phyloP scores from a whole-genome alignment of 2,113 vertebrate species.

The Coregonus clupeaformis region DNA sequence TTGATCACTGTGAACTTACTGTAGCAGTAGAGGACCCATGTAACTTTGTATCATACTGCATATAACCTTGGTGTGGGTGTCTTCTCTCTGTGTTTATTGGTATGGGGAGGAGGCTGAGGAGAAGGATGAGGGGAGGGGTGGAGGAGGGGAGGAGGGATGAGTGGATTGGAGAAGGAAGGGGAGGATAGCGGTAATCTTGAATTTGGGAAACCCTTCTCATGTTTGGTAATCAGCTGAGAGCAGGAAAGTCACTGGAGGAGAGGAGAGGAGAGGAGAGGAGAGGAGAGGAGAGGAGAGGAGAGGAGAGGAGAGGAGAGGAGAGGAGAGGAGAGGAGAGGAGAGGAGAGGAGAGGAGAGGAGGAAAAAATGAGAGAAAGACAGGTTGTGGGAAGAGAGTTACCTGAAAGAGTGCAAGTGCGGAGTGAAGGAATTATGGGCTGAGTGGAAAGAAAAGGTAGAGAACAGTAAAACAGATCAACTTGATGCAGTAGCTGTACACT shows the following conservation, averaged over 20 bases:
- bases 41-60: too few relatives aligned
- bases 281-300: too few relatives aligned
- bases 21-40: too few relatives aligned
- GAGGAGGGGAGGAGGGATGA: conserved; percentile 47
- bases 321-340: neutral
- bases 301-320: neutral
- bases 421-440: neutral
- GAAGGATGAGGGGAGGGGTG: conserved; percentile 16
- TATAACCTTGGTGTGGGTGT: too few relatives aligned
- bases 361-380: too few relatives aligned
- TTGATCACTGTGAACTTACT: too few relatives aligned
- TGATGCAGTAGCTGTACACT: neutral
- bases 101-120: neutral
- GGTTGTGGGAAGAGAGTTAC: neutral
- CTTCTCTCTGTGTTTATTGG: too few relatives aligned
- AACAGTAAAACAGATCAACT: neutral
- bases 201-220: conserved; percentile 71
- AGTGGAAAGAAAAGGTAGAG: neutral
- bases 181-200: conserved; percentile 62
- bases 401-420: neutral
- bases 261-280: conserved; percentile 5
- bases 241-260: conserved; percentile 25
- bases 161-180: conserved; percentile 24
- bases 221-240: conserved; percentile 74
- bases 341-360: neutral